Evolutionary conservation across 2,797 vertebrate species (phyloP).

Genomic region (Yasuhikotakia modesta): DNA sequence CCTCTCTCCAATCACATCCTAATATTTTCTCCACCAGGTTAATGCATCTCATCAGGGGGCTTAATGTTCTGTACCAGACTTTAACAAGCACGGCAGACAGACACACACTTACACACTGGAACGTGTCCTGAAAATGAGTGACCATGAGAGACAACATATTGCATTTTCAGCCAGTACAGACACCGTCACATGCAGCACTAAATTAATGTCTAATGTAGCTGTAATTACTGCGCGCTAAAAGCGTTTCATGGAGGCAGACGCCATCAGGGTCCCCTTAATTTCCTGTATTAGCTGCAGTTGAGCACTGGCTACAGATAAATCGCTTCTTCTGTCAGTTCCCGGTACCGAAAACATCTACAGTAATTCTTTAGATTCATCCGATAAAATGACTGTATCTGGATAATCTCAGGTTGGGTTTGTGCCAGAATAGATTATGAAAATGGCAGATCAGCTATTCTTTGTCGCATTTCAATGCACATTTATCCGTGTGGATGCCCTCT

Average conservation of each 20-base stretch:
- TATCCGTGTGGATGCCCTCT: constrained; percentile 16
- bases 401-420: background rate
- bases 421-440: constrained; percentile 31
- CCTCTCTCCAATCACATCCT: constrained; percentile 32
- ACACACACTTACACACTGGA: constrained; percentile 44
- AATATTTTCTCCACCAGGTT: constrained; percentile 39
- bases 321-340: background rate
- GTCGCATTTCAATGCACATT: constrained; percentile 11
- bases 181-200: constrained; percentile 55
- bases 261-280: constrained; percentile 64
- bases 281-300: constrained; percentile 59
- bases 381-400: background rate
- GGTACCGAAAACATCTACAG: constrained; percentile 3
- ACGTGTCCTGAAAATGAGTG: constrained; percentile 56
- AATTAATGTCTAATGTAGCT: constrained; percentile 73
- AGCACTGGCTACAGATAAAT: constrained; percentile 44
- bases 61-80: constrained; percentile 38
- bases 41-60: constrained; percentile 43
- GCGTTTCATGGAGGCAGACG: constrained; percentile 68
- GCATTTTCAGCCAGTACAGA: constrained; percentile 56
- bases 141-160: constrained; percentile 57
- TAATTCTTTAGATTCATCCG: background rate
- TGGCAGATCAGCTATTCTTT: constrained; percentile 12
- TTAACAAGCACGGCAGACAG: constrained; percentile 53
- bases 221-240: constrained; percentile 67